phyloP scores from a whole-genome alignment of 2,888 invertebrate genomes.

The Entomobrya proxima region DNA sequence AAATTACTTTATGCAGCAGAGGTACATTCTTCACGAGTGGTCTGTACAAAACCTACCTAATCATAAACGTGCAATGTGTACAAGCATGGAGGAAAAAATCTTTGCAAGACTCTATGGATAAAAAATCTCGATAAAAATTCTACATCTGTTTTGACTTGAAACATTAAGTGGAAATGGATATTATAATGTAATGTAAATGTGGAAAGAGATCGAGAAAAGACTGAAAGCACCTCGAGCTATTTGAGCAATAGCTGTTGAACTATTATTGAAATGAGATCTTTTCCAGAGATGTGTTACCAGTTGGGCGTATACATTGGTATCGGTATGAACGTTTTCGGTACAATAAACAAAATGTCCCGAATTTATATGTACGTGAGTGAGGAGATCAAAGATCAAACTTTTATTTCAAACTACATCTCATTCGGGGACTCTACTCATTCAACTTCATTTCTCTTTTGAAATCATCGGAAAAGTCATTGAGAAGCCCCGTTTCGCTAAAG shows the following conservation, averaged over 20 bases:
- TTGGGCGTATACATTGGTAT: background rate
- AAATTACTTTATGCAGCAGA: background rate
- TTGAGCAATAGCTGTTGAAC: conserved; percentile 45
- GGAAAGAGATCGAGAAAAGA: conserved; percentile 19
- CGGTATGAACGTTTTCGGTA: background rate
- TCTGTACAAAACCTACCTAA: background rate
- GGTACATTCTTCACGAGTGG: background rate
- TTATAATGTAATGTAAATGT: conserved; percentile 46
- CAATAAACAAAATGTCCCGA: conserved; percentile 47
- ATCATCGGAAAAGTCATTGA: conserved; percentile 42
- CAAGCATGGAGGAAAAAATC: background rate
- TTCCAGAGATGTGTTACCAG: conserved; percentile 33
- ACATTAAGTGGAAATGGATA: conserved; percentile 61
- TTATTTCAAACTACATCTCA: conserved; percentile 29
- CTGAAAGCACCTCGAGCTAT: conserved; percentile 56
- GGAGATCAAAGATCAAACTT: conserved; percentile 62
- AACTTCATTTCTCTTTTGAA: conserved; percentile 47
- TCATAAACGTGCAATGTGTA: background rate
- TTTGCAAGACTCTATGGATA: background rate
- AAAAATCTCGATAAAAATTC: conserved; percentile 59
- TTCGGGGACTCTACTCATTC: conserved; percentile 27
- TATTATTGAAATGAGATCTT: conserved; percentile 59
- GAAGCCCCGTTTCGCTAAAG: background rate
- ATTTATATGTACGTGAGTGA: conserved; percentile 46
- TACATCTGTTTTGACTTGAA: conserved; percentile 42